phyloP scores from a whole-genome alignment of 2,797 vertebrate species.

The Sphenopsis melanotis region DNA sequence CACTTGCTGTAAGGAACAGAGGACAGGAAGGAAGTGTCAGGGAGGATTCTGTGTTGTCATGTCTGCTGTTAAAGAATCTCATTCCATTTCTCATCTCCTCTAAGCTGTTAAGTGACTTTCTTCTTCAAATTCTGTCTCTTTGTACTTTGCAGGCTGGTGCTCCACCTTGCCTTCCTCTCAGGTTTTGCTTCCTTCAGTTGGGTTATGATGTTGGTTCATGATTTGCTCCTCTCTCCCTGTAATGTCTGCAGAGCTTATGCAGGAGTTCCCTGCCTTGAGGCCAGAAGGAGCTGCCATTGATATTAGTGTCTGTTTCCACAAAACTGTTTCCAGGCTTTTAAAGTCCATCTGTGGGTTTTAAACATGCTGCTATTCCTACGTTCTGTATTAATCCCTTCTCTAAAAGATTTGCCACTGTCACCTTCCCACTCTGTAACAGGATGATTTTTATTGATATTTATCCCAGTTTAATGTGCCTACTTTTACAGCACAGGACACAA shows the following conservation, averaged over 20 bases:
- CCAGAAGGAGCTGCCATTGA: not conserved
- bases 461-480: not conserved
- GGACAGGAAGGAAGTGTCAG: not conserved
- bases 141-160: not conserved
- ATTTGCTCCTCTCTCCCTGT: not conserved
- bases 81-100: not conserved
- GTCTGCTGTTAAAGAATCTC: not conserved
- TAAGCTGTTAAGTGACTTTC: not conserved
- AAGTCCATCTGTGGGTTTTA: not conserved
- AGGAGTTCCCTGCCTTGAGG: not conserved
- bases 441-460: not conserved
- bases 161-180: not conserved
- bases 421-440: not conserved
- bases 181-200: not conserved
- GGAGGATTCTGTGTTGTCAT: not conserved
- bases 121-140: not conserved
- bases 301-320: not conserved
- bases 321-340: not conserved
- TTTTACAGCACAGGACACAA: not conserved
- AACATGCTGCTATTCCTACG: not conserved
- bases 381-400: not conserved
- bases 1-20: not conserved
- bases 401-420: not conserved
- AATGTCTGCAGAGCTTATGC: not conserved
- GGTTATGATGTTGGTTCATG: not conserved